A percentile compares a stretch with the other conserved stretches of the same genome.
Evolutionary conservation across 1,140 invertebrate species (phyloP).

Genomic region (Chironomus striatipennis): DNA sequence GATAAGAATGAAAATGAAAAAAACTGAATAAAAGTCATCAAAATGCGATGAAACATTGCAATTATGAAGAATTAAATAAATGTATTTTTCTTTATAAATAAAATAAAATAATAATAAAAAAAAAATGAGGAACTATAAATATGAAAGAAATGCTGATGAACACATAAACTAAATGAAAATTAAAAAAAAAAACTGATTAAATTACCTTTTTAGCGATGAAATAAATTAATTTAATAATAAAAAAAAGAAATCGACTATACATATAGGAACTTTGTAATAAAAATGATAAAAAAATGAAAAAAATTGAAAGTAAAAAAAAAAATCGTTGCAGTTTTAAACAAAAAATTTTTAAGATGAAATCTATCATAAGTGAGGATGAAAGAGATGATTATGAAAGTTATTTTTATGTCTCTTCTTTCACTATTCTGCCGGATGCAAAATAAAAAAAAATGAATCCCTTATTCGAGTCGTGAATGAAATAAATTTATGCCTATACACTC

Average conservation of each 20-base stretch:
- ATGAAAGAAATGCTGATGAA: too few species aligned
- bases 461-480: too few species aligned
- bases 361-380: neutral
- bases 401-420: neutral
- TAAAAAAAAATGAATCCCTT: too few species aligned
- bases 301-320: neutral
- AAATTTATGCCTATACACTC: too few species aligned
- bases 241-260: neutral
- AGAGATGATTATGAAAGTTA: neutral
- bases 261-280: slow-evolving; percentile 14
- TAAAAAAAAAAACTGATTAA: neutral
- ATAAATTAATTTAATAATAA: neutral
- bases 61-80: neutral
- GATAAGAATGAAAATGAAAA: neutral
- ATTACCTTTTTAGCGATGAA: slow-evolving; percentile 13
- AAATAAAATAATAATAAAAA: too few species aligned
- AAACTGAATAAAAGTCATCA: neutral
- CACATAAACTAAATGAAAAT: neutral
- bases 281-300: neutral
- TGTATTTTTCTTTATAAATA: neutral
- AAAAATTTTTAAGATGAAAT: neutral
- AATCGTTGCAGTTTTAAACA: slow-evolving; percentile 6
- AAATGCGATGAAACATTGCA: slow-evolving; percentile 6
- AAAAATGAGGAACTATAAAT: too few species aligned
- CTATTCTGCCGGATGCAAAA: too few species aligned